A percentile compares a stretch with the other conserved stretches of the same genome.
phyloP scores from a whole-genome alignment of 2,113 vertebrate species.

The Arizona elegans region DNA sequence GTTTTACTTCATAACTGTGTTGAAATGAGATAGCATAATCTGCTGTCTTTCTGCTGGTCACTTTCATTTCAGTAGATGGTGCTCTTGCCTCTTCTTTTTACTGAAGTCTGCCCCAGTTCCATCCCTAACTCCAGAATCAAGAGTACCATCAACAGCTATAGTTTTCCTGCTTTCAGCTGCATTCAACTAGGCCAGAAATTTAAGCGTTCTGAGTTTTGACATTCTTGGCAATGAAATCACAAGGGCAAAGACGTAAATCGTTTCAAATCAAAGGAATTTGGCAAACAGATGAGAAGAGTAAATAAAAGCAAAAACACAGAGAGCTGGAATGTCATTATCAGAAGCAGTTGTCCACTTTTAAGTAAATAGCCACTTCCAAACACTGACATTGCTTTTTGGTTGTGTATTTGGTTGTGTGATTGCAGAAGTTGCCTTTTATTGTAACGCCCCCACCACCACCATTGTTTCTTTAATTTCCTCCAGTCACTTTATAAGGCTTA shows the following conservation, averaged over 20 bases:
- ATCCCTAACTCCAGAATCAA: background rate
- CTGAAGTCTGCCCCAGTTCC: background rate
- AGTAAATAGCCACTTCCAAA: background rate
- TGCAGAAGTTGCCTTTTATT: background rate
- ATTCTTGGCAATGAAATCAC: conserved; percentile 4
- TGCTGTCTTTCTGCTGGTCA: background rate
- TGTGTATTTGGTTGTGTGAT: background rate
- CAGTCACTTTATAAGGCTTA: background rate
- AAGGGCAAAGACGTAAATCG: conserved; percentile 1
- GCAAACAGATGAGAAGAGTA: conserved; percentile 9
- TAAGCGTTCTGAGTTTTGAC: conserved; percentile 13
- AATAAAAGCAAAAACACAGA: conserved; percentile 21
- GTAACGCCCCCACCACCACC: background rate
- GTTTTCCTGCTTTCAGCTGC: background rate
- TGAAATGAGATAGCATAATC: background rate
- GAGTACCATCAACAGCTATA: background rate
- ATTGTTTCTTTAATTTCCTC: background rate
- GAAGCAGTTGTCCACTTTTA: background rate
- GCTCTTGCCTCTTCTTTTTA: conserved; percentile 43
- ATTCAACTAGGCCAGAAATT: background rate
- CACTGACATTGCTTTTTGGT: background rate
- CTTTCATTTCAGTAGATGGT: conserved; percentile 35
- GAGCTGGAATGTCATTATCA: background rate
- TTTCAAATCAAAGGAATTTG: conserved; percentile 6
- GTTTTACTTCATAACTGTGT: background rate